Evolutionary conservation across 1,140 invertebrate species (phyloP).

Genomic region (Aricia agestis): DNA sequence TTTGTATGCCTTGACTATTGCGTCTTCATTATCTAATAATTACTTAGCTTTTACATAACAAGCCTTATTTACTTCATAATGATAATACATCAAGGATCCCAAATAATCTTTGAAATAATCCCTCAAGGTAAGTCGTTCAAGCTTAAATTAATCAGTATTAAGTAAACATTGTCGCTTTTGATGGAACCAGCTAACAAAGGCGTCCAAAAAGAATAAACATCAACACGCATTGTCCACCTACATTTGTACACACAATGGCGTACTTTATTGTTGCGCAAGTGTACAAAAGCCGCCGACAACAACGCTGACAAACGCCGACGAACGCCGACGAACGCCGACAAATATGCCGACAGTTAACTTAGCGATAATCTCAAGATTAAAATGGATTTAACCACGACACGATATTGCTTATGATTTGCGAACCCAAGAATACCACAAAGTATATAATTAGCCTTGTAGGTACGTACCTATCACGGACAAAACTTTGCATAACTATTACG

Average conservation of each 20-base stretch:
- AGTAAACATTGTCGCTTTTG: background rate
- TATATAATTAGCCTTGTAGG: background rate
- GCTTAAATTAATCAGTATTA: background rate
- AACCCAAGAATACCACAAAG: background rate
- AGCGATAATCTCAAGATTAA: constrained; percentile 1
- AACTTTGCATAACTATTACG: background rate
- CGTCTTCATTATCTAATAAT: no score
- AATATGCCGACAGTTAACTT: background rate
- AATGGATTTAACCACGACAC: background rate
- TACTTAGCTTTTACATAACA: background rate
- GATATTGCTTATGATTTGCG: background rate
- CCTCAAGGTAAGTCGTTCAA: background rate
- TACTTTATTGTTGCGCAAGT: background rate
- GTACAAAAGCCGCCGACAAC: background rate
- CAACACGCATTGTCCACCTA: background rate
- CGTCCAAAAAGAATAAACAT: background rate
- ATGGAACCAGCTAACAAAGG: background rate
- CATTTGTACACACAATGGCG: background rate
- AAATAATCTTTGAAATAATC: background rate
- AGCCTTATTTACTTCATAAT: background rate
- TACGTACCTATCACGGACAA: background rate
- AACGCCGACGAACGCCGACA: constrained; percentile 4
- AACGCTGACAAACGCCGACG: background rate
- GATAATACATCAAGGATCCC: background rate
- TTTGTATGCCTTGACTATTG: no score